Base-by-base conservation (phyloP, 2,113 vertebrate species). In the Psophia crepitans region DNA sequence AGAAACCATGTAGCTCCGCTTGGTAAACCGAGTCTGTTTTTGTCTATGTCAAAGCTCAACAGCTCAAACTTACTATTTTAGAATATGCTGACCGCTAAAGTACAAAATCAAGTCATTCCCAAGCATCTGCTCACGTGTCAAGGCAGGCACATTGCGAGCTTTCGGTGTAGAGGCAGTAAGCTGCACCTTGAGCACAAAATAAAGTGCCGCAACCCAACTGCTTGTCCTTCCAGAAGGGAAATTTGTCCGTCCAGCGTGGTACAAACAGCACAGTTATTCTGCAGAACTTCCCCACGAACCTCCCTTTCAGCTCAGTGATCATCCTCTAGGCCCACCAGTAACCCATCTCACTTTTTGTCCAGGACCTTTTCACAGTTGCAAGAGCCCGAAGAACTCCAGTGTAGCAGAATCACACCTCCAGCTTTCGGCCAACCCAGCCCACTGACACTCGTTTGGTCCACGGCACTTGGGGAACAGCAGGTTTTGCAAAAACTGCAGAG, bases 271-370 rank as follows among this genome's bases (percentile, higher is more conserved):
- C 56, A 22, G 30, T 12, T 28, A 24, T 3, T 23, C 56, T 43
- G 43, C 26, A 60, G 39, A 8, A 22, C 60, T 2, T 51, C 41
- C 49, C n/a, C 43, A 58, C 5, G 3, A 0, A 1, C 6, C 18
- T 35, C 63, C 48, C 16, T 19, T 21, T 14, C 53, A 69, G 43
- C 53, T 26, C 81, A 44, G 28, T 9, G 8, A 58, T 11, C 41
- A 37, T 2, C 9, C 27, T 17, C 8, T 7, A 26, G 48, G 44
- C 19, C 30, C 56, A 56, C 17, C 69, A 68, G 35, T 8, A 76
- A 43, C 30, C 20, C 21, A 5, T 4, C 49, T 41, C 23, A 6
- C 24, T 32, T 33, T 41, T 18, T 33, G 49, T 13, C 44, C 53
- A n/a, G 13, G 27, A 37, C n/a, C 17, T 23, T 60, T 26, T 43